These are phyloP conservation scores for Nymphalis polychloros DNA, from an alignment of 2,888 invertebrate genomes.

Conservation along the genomic window DNA sequence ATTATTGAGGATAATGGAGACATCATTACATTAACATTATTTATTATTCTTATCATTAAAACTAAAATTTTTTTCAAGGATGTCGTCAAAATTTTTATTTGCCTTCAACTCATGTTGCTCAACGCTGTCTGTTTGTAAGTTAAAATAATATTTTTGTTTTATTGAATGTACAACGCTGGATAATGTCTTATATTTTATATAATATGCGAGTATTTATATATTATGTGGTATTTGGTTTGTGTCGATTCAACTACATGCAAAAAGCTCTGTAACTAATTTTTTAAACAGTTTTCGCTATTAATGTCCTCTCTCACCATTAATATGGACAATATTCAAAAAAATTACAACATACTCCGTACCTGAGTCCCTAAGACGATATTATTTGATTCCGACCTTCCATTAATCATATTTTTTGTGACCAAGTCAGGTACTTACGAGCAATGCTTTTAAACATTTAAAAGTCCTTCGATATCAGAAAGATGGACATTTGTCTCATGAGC, in stretches of 20 bases:
- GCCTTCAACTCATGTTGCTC: no score
- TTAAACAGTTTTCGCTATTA: neutral
- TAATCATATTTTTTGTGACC: constrained; percentile 76
- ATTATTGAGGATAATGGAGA: constrained; percentile 7
- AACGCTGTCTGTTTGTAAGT: no score
- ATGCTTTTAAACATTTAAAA: constrained; percentile 56
- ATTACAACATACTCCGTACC: constrained; percentile 50
- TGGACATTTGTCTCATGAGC: constrained; percentile 31
- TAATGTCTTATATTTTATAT: no score
- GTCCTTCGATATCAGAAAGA: constrained; percentile 43
- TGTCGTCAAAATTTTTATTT: neutral
- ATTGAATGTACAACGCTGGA: no score
- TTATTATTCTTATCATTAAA: neutral
- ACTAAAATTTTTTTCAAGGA: neutral
- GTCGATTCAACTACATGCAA: neutral
- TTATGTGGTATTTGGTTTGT: neutral
- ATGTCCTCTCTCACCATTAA: neutral
- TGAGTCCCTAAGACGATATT: constrained; percentile 56
- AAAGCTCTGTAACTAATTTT: neutral
- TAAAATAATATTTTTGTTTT: no score
- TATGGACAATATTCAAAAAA: constrained; percentile 57
- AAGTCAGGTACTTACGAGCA: constrained; percentile 66
- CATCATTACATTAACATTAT: neutral
- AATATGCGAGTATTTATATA: no score
- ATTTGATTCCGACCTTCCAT: constrained; percentile 73